Conservation (phyloP, 2,113 vertebrate genomes). For the crab-eating macaque (Macaca fascicularis) region T2T-MFA8v1.1 NC_088391.1:34848501-34849000, state of each 20-base stretch:
- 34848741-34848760: slow-evolving; percentile 16
- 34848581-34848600: not conserved
- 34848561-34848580: not conserved
- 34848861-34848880: not conserved
- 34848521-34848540: not conserved
- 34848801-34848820: not conserved
- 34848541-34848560: not conserved
- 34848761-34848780: not conserved
- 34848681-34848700: not conserved
- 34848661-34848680: not conserved
- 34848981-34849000: slow-evolving; percentile 56
- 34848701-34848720: not conserved
- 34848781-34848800: not conserved
- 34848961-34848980: slow-evolving; percentile 72
- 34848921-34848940: slow-evolving; percentile 44
- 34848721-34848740: not conserved
- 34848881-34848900: not conserved
- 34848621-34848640: not conserved
- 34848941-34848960: slow-evolving; percentile 56
- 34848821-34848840: not conserved
- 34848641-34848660: not conserved
- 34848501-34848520: not conserved
- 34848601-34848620: not conserved
- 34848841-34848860: not conserved
- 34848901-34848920: slow-evolving; percentile 54